Percentiles rank a stretch among this genome's conserved stretches.
Evolutionary conservation across 64 coral and sea anemone species (phyloP).

Genomic region (Montipora foliosa): DNA sequence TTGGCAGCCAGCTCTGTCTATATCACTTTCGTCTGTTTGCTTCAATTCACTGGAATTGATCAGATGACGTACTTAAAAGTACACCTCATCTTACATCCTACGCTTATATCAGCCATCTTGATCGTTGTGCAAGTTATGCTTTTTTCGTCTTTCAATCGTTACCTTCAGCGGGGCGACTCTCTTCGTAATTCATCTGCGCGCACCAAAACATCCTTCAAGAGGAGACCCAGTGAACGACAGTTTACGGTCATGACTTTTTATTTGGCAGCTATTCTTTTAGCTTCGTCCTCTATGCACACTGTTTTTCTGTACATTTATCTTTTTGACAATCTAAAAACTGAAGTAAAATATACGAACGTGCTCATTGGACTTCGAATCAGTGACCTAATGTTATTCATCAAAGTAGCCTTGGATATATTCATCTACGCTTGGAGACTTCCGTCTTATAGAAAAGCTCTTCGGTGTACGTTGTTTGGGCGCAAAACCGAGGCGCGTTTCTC

Average conservation of each 20-base stretch:
- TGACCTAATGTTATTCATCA: conserved; percentile 69
- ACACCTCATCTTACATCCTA: conserved; percentile 61
- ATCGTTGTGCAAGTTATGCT: conserved; percentile 49
- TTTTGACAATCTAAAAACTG: not conserved
- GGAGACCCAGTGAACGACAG: conserved; percentile 50
- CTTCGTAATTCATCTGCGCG: not conserved
- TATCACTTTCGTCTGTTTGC: conserved; percentile 64
- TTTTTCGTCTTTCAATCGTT: conserved; percentile 52
- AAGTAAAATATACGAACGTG: conserved; percentile 15
- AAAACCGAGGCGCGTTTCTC: not conserved
- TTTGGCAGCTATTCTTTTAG: conserved; percentile 57
- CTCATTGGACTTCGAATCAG: conserved; percentile 58
- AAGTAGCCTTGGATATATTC: conserved; percentile 63
- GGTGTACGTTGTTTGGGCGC: not conserved
- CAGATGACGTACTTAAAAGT: conserved; percentile 21
- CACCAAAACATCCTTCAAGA: conserved; percentile 16
- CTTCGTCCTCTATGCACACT: conserved; percentile 49
- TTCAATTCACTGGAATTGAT: conserved; percentile 68
- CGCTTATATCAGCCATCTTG: conserved; percentile 44
- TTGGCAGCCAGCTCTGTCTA: conserved; percentile 72
- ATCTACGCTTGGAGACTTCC: conserved; percentile 77
- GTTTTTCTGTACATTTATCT: conserved; percentile 54
- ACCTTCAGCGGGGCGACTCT: conserved; percentile 21
- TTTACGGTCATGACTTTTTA: conserved; percentile 72
- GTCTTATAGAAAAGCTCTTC: conserved; percentile 60